These are phyloP conservation scores for Baronia brevicornis DNA, from an alignment of 2,888 invertebrate species.

Conservation along the genomic window DNA sequence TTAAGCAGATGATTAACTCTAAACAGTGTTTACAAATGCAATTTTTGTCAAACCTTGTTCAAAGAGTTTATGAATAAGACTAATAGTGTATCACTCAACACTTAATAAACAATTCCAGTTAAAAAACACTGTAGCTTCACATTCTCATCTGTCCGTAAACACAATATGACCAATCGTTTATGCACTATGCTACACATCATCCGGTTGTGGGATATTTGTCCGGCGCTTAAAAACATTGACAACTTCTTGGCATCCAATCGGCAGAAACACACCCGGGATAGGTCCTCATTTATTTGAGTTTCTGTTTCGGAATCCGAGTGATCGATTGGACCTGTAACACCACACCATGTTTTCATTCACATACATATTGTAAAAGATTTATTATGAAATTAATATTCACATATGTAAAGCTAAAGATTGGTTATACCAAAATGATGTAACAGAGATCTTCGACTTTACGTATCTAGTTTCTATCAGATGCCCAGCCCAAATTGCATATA, in stretches of 20 bases:
- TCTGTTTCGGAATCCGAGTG: conserved; percentile 65
- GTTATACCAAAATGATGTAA: too few species aligned
- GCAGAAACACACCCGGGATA: conserved; percentile 60
- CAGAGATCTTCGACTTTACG: too few species aligned
- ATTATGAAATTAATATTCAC: too few species aligned
- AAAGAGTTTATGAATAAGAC: not conserved
- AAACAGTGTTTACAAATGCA: too few species aligned
- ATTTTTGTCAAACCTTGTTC: too few species aligned
- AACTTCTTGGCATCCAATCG: conserved; percentile 87
- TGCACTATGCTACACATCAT: conserved; percentile 86
- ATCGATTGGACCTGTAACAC: conserved; percentile 61
- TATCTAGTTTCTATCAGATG: too few species aligned
- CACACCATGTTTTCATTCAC: too few species aligned
- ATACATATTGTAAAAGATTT: too few species aligned
- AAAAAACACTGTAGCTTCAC: conserved; percentile 88
- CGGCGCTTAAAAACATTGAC: conserved; percentile 85
- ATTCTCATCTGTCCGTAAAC: conserved; percentile 82
- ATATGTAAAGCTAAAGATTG: too few species aligned
- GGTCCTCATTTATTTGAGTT: conserved; percentile 56
- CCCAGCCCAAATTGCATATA: too few species aligned
- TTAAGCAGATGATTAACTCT: too few species aligned
- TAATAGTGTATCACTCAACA: conserved; percentile 3
- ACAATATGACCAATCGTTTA: conserved; percentile 83
- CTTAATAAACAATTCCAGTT: conserved; percentile 77
- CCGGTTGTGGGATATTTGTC: conserved; percentile 82